phyloP scores from a whole-genome alignment of 2,888 invertebrate genomes.

The Bursaphelenchus okinawaensis region DNA sequence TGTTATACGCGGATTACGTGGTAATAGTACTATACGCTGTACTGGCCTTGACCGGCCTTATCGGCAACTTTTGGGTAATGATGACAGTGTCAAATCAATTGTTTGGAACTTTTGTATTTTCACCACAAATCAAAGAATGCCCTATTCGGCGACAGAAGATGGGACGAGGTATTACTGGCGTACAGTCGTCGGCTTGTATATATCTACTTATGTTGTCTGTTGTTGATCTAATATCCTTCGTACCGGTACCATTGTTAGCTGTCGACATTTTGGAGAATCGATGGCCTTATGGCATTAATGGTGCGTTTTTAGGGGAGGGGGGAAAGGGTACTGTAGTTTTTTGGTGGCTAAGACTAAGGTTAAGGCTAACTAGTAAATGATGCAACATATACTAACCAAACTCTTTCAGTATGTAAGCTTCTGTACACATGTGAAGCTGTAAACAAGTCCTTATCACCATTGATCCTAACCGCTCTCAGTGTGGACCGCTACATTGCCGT shows the following conservation, averaged over 20 bases:
- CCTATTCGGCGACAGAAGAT: not conserved
- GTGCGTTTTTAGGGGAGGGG: too few species aligned
- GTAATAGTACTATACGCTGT: slow-evolving; percentile 32
- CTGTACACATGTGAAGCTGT: slow-evolving; percentile 45
- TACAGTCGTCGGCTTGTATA: slow-evolving; percentile 51
- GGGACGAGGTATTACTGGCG: slow-evolving; percentile 23
- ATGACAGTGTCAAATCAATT: slow-evolving; percentile 43
- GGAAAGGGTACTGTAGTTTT: too few species aligned
- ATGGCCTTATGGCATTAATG: slow-evolving; percentile 39
- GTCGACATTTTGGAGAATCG: slow-evolving; percentile 41
- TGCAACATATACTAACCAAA: not conserved
- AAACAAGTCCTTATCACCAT: slow-evolving; percentile 52
- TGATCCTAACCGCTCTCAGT: slow-evolving; percentile 49
- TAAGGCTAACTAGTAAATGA: not conserved
- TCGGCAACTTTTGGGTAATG: slow-evolving; percentile 53
- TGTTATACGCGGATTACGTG: slow-evolving; percentile 11
- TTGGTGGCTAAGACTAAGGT: too few species aligned
- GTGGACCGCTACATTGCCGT: slow-evolving; percentile 48
- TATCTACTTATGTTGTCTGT: slow-evolving; percentile 51
- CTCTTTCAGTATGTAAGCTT: slow-evolving; percentile 2
- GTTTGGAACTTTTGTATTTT: slow-evolving; percentile 3
- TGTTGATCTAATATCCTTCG: slow-evolving; percentile 48
- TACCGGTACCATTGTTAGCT: slow-evolving; percentile 51
- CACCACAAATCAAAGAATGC: not conserved
- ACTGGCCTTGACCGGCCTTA: slow-evolving; percentile 41